Percentiles rank a stretch among this genome's conserved stretches.
Evolutionary conservation across 92 coral and sea anemone species (phyloP).

Genomic region (Palythoa caribaeorum): DNA sequence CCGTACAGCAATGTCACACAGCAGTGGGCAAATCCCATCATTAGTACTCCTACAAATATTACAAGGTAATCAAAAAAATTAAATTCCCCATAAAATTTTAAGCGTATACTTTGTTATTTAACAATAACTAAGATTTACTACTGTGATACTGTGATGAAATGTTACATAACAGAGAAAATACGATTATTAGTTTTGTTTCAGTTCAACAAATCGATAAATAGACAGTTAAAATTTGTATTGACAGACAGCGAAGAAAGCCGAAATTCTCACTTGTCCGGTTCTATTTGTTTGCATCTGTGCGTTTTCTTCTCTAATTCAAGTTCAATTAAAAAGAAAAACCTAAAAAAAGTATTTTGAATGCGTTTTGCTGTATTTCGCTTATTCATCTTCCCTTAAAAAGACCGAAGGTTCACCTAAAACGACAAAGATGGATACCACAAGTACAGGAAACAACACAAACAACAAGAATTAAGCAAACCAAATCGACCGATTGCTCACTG

Average conservation of each 20-base stretch:
- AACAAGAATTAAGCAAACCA: too few species aligned
- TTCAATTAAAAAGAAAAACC: too few species aligned
- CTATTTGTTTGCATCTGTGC: neutral
- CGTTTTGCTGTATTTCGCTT: too few species aligned
- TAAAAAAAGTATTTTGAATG: too few species aligned
- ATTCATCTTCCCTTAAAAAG: too few species aligned
- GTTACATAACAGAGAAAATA: neutral
- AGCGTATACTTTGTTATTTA: neutral
- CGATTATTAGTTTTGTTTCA: neutral
- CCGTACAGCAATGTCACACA: constrained; percentile 13
- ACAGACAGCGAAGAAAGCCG: neutral
- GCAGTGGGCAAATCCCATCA: constrained; percentile 15
- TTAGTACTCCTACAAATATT: neutral
- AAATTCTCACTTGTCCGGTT: neutral
- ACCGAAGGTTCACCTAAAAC: too few species aligned
- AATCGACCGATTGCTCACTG: too few species aligned
- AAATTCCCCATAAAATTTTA: neutral
- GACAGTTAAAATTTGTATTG: neutral
- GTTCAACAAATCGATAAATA: neutral
- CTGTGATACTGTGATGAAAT: neutral
- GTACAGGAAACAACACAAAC: too few species aligned
- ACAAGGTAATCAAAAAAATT: neutral
- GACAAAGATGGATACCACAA: too few species aligned
- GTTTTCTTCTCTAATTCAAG: neutral
- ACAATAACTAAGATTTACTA: neutral